A percentile compares a stretch with the other conserved stretches of the same genome.
Evolutionary conservation across 2,888 invertebrate genomes (phyloP).

Genomic region (Polietes domitor): DNA sequence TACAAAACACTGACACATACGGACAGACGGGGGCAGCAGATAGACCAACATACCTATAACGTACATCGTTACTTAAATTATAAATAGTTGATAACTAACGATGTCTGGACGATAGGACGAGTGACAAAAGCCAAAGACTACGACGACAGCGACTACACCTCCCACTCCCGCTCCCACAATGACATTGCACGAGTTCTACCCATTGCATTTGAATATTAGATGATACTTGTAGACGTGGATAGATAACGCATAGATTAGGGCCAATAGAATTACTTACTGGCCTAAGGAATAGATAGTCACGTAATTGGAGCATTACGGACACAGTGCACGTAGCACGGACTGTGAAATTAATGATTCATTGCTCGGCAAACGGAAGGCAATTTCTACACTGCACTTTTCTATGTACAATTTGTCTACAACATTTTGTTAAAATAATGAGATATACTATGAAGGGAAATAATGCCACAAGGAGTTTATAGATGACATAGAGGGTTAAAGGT

Average conservation of each 20-base stretch:
- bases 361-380: conserved; percentile 4
- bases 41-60: neutral
- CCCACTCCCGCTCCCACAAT: neutral
- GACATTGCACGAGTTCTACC: neutral
- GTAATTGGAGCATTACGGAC: conserved; percentile 12
- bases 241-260: conserved; percentile 22
- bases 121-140: conserved; percentile 64
- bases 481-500: no score
- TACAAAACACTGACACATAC: conserved; percentile 7
- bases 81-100: conserved; percentile 58
- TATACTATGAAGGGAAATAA: neutral
- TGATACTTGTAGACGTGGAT: conserved; percentile 42
- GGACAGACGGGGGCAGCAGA: neutral
- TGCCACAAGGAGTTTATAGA: no score
- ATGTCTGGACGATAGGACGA: conserved; percentile 45
- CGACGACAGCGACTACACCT: neutral
- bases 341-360: conserved; percentile 29
- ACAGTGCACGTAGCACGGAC: neutral
- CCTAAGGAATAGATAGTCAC: neutral
- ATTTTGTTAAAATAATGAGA: no score
- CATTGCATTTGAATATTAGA: conserved; percentile 53
- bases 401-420: neutral
- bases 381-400: neutral
- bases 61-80: conserved; percentile 57
- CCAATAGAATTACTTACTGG: conserved; percentile 21